Percentiles rank a stretch among this genome's conserved stretches.
Evolutionary conservation across 2,888 invertebrate genomes (phyloP).

Genomic region (Amiota communis): DNA sequence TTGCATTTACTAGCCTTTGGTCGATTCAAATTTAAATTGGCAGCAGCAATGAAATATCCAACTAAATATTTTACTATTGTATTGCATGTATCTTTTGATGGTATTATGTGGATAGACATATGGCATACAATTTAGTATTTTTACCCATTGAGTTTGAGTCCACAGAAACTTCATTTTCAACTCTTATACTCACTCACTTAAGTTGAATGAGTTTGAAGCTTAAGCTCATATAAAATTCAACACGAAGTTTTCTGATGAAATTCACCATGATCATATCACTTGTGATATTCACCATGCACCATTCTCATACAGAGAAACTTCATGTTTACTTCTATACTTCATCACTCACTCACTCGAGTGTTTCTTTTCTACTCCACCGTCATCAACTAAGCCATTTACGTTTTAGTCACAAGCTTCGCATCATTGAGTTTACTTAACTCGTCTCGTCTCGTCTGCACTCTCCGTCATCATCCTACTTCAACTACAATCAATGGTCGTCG

Average conservation of each 20-base stretch:
- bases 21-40: constrained; percentile 14
- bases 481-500: not conserved
- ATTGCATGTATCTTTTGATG: no score
- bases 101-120: no score
- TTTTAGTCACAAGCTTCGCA: constrained; percentile 50
- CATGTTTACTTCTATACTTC: not conserved
- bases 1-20: constrained; percentile 36
- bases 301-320: not conserved
- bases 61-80: no score
- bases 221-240: no score
- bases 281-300: no score
- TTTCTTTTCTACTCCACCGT: constrained; percentile 13
- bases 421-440: constrained; percentile 54
- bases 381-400: constrained; percentile 37
- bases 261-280: not conserved
- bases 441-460: constrained; percentile 38
- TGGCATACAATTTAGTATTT: no score
- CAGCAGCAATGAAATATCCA: not conserved
- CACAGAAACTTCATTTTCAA: no score
- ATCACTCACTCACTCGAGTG: not conserved
- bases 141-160: no score
- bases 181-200: no score
- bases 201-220: no score
- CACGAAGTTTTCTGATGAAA: no score
- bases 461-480: not conserved